Percentiles rank a stretch among this genome's conserved stretches.
Evolutionary conservation across 1,140 invertebrate species (phyloP).

Genomic region (Portunus trituberculatus): DNA sequence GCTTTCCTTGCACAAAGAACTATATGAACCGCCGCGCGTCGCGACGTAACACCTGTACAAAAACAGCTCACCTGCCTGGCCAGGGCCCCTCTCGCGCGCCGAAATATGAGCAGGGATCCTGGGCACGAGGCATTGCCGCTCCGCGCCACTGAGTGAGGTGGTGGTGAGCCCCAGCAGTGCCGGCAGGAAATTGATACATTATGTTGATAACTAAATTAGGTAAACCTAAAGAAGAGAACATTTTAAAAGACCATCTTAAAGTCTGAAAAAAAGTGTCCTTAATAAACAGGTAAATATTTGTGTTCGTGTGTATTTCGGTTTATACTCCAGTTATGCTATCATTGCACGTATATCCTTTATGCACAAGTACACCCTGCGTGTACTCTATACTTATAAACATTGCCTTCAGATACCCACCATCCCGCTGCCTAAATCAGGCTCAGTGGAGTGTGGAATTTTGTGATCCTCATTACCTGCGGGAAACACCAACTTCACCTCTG

Average conservation of each 20-base stretch:
- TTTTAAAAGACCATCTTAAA: neutral
- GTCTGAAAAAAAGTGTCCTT: neutral
- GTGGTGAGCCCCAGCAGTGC: neutral
- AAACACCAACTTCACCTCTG: no score
- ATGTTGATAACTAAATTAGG: neutral
- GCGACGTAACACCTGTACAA: neutral
- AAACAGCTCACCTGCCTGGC: slow-evolving; percentile 1
- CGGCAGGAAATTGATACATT: neutral
- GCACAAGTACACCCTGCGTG: no score
- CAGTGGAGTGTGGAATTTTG: no score
- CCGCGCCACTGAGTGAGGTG: neutral
- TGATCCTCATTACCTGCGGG: no score
- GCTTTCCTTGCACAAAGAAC: neutral
- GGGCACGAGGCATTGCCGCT: neutral
- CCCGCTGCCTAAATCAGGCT: no score
- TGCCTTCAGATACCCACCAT: no score
- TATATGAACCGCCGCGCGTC: neutral
- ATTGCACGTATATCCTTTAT: no score
- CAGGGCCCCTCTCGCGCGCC: neutral
- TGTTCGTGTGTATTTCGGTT: neutral
- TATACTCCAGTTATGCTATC: no score
- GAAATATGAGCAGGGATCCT: neutral
- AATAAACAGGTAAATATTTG: neutral
- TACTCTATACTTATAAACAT: no score
- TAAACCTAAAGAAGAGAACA: neutral